These are phyloP conservation scores for Dascillus cervinus DNA, from an alignment of 2,888 invertebrate species.

Conservation along the genomic window DNA sequence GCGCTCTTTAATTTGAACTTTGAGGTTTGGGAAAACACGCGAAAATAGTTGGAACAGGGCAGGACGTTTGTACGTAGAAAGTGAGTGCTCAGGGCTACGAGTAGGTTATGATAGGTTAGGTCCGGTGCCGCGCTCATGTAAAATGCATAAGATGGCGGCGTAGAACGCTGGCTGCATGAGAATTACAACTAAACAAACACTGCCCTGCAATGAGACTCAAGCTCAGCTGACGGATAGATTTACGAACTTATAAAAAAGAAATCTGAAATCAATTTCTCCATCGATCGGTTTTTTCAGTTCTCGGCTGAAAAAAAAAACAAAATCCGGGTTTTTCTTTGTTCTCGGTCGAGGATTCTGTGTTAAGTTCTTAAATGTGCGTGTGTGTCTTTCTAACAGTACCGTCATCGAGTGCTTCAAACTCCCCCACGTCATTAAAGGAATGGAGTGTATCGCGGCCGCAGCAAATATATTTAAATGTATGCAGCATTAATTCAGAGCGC, in stretches of 20 bases:
- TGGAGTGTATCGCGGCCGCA: conserved; percentile 20
- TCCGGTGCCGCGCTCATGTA: conserved; percentile 50
- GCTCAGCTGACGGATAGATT: conserved; percentile 12
- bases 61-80: neutral
- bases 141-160: conserved; percentile 55
- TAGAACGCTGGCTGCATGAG: conserved; percentile 43
- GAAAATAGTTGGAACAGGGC: too few relatives aligned
- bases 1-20: too few relatives aligned
- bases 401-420: conserved; percentile 16
- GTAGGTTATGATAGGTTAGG: conserved; percentile 44
- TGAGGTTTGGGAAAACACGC: too few relatives aligned
- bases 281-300: too few relatives aligned
- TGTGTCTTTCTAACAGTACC: too few relatives aligned
- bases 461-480: conserved; percentile 47
- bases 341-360: too few relatives aligned
- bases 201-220: conserved; percentile 20
- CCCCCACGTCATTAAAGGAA: conserved; percentile 19
- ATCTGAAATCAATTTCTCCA: too few relatives aligned
- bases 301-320: too few relatives aligned
- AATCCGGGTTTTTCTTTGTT: too few relatives aligned
- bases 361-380: too few relatives aligned
- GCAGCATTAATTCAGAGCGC: conserved; percentile 45
- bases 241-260: too few relatives aligned
- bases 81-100: conserved; percentile 25
- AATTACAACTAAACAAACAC: conserved; percentile 44